phyloP scores from a whole-genome alignment of 2,888 invertebrate genomes.

The Rhamphomyia laevipes region DNA sequence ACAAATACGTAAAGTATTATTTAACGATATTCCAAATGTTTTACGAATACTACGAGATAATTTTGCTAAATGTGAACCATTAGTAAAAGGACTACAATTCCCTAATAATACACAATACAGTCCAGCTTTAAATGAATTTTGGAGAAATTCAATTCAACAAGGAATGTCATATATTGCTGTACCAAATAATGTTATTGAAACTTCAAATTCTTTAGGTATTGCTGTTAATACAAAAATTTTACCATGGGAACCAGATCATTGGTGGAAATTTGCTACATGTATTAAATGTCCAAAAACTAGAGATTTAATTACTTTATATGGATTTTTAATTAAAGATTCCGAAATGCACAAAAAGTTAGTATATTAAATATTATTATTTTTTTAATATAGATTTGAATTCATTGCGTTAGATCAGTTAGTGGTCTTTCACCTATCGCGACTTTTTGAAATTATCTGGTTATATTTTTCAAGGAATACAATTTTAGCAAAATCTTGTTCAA shows the following conservation, averaged over 20 bases:
- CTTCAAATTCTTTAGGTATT: not conserved
- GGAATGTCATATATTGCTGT: not conserved
- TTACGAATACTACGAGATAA: too few species aligned
- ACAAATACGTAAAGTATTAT: too few species aligned
- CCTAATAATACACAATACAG: not conserved
- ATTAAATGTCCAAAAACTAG: constrained; percentile 5
- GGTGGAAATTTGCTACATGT: constrained; percentile 1
- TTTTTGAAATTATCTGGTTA: too few species aligned
- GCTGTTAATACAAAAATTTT: not conserved
- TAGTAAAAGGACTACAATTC: not conserved
- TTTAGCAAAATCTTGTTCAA: too few species aligned
- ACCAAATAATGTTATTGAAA: not conserved
- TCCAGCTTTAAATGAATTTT: not conserved
- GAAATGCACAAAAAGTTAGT: not conserved
- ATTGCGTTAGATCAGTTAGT: too few species aligned
- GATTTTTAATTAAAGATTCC: constrained; percentile 2
- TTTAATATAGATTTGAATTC: too few species aligned
- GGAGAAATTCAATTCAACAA: not conserved
- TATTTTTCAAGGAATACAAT: too few species aligned
- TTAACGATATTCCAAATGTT: too few species aligned
- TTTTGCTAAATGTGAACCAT: not conserved
- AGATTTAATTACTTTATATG: constrained; percentile 4
- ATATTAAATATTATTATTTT: too few species aligned
- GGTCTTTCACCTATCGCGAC: too few species aligned
- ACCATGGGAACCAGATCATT: not conserved